Base-by-base conservation (phyloP, 2,888 invertebrate species). In the Cremastinae sp. region DNA sequence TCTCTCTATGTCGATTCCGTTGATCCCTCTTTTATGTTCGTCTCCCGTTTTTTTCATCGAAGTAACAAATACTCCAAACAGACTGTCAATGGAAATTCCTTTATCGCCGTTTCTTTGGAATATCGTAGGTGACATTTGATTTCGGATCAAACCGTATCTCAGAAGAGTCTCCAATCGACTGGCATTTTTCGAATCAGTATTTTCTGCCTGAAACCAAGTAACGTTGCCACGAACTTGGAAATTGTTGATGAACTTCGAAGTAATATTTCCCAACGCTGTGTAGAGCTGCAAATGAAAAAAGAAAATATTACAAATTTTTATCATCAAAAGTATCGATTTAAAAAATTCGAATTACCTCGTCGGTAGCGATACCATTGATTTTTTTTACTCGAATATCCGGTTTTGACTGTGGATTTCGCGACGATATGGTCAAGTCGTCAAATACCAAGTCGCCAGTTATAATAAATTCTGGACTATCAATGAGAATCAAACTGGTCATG, bases 381-480 rank as follows among this genome's bases (percentile, higher is more conserved):
- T 55, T 78, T 28, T 65, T 73, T 7, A 82, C 82, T 28, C 39
- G 56, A 8, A 85, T 65, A 28, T 85, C 76, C 12, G 66, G 7
- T 82, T 9, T 41, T 28, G 53, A 43, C 4, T 5, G 2, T n/a
- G 53, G 80, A 55, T 81, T 51, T 1, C 9, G 2, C 14, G 68
- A 68, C 7, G 72, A 58, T 14, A 76, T 14, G 7, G 1, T 39
- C 3, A 88, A 74, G 49, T 84, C 59, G 0, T 79, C 74, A 45
- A 88, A 88, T 1, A 78, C 79, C 10, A 85, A 72, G 22, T 86
- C 74, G 0, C 81, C 82, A 1, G 69, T 39, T 41, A 87, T 68
- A 43, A 65, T 59, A 14, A 87, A 8, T 51, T 84, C 58, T 75
- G 2, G 77, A 37, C 64, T 78, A 59, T 86, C 83, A 10, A 80